phyloP scores from a whole-genome alignment of 2,888 invertebrate genomes.

The Clepsis dumicolana region DNA sequence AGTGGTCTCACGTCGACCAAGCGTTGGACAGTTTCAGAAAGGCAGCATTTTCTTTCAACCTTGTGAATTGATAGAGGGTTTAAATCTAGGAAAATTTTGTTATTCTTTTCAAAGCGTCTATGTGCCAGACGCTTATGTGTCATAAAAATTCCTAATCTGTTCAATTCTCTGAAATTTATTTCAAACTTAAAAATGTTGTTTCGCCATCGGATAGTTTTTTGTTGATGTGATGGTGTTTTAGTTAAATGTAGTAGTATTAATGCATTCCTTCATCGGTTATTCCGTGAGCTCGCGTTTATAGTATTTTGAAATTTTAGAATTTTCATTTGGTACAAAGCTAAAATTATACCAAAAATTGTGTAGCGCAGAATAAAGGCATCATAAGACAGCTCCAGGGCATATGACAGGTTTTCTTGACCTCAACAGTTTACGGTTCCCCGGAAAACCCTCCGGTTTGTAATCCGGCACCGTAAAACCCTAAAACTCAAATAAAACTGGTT shows the following conservation, averaged over 20 bases:
- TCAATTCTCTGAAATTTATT: neutral
- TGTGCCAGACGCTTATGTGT: neutral
- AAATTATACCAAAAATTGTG: conserved; percentile 28
- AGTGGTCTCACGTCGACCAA: too few relatives aligned
- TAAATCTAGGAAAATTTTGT: neutral
- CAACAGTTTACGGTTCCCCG: neutral
- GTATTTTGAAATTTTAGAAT: conserved; percentile 18
- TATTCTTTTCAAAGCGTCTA: neutral
- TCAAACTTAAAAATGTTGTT: neutral
- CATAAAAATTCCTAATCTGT: neutral
- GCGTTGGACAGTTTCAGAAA: neutral
- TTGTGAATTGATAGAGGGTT: neutral
- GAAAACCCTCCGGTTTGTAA: neutral
- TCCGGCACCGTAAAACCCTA: neutral
- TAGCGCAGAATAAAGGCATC: neutral
- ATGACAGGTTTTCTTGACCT: neutral
- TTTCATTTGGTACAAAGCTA: conserved; percentile 8
- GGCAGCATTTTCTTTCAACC: neutral
- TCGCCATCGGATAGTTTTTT: conserved; percentile 15
- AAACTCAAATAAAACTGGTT: neutral
- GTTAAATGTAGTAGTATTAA: conserved; percentile 47
- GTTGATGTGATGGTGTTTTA: conserved; percentile 43
- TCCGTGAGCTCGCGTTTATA: conserved; percentile 38
- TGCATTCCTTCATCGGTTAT: conserved; percentile 53
- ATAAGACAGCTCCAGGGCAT: neutral